A percentile compares a stretch with the other conserved stretches of the same genome.
phyloP scores from a whole-genome alignment of 2,888 invertebrate species.

The Drosophila crucigera region DNA sequence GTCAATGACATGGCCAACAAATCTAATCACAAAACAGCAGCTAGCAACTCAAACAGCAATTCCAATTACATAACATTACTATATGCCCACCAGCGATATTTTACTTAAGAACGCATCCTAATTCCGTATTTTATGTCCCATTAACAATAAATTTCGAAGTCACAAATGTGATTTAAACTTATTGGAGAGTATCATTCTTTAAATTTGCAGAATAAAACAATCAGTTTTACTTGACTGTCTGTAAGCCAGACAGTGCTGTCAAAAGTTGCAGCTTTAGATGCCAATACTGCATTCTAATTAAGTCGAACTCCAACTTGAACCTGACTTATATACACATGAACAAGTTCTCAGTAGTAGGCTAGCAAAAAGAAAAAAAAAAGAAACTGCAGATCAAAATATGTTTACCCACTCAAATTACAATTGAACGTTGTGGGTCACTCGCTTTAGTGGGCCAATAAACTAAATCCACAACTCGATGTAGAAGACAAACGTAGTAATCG shows the following conservation, averaged over 20 bases:
- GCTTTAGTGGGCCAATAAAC: conserved; percentile 79
- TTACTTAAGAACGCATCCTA: background rate
- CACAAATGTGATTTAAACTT: background rate
- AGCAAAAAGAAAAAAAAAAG: background rate
- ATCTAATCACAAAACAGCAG: conserved; percentile 1
- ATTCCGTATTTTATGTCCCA: background rate
- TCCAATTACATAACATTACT: conserved; percentile 38
- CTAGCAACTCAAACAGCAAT: conserved; percentile 12
- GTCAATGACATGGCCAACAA: conserved; percentile 55
- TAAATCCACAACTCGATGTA: conserved; percentile 58
- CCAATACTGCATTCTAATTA: conserved; percentile 54
- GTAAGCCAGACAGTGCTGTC: conserved; percentile 47
- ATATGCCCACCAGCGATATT: conserved; percentile 11
- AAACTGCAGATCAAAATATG: conserved; percentile 50
- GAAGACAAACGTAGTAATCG: conserved; percentile 63
- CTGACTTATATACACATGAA: conserved; percentile 45
- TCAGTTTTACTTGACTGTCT: background rate
- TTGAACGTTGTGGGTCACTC: conserved; percentile 78
- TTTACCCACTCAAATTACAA: conserved; percentile 80
- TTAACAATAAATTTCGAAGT: background rate
- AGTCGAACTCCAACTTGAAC: conserved; percentile 12
- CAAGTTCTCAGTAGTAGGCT: background rate
- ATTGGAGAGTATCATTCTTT: background rate
- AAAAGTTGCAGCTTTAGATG: conserved; percentile 42
- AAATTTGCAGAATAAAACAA: background rate